These are phyloP conservation scores for Ptilorrhoa leucosticta DNA, from an alignment of 2,113 vertebrate genomes.

Conservation along the genomic window DNA sequence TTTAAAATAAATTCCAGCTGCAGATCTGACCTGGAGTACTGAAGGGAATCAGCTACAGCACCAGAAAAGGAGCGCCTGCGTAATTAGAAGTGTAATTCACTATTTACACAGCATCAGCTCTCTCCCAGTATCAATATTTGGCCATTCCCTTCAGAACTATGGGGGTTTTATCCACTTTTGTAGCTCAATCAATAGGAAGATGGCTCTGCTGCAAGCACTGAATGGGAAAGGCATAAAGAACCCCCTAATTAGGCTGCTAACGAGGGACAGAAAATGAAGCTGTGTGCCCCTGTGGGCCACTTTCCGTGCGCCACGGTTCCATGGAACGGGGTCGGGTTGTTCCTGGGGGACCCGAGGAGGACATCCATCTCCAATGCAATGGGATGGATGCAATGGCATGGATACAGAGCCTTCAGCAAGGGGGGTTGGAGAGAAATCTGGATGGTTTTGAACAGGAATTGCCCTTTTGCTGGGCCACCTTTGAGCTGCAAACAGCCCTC, in stretches of 20 bases:
- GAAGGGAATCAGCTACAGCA: not conserved
- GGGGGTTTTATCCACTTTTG: not conserved
- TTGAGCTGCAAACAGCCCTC: not conserved
- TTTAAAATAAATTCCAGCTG: not conserved
- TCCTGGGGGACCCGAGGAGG: too few species aligned
- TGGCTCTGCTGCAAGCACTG: not conserved
- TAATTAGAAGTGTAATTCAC: slow-evolving; percentile 1
- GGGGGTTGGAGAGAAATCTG: not conserved
- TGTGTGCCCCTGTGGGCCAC: fast-evolving
- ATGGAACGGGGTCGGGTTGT: fast-evolving
- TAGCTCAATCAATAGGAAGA: not conserved
- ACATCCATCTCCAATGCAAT: not conserved
- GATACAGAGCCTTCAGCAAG: not conserved
- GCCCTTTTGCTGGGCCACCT: not conserved
- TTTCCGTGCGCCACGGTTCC: fast-evolving
- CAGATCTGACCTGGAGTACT: not conserved
- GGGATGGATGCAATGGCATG: not conserved
- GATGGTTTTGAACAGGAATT: not conserved
- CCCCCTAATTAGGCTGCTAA: not conserved
- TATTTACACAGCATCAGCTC: not conserved
- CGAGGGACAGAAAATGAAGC: not conserved
- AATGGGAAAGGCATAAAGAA: not conserved
- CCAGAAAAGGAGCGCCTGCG: not conserved
- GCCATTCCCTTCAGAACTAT: not conserved
- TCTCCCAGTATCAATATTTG: not conserved